Evolutionary conservation across 2,113 vertebrate genomes (phyloP), one percentile per base, ranked within the genome.

Genomic region (Hippocampus mohnikei): DNA sequence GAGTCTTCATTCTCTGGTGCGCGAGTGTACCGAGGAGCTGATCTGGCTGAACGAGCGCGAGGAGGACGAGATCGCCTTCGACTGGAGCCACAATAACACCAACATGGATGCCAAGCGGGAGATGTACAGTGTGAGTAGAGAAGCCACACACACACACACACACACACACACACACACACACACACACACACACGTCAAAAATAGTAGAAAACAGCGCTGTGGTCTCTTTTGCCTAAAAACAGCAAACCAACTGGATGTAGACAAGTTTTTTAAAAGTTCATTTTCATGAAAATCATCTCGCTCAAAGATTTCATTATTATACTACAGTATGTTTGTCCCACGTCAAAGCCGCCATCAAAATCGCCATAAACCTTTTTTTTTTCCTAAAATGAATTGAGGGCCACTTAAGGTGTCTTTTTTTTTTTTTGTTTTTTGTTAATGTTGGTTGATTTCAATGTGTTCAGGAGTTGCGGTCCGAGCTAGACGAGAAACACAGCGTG

Each of bases 21-120:
- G 93, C 5, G 91, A 88, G 67, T 96, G 96, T 85, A 99, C 97
- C 0, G 91, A 95, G 20, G 95, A 99, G 86, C 93, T 99, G 76
- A 98, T 99, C 76, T 99, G 98, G 98, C 92, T 99, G 79, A 99
- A 99, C 21, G 96, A 98, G 91, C 94, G 94, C 79, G 97, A 99
- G 87, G 97, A 99, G 86, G 96, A 99, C 84, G 98, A 99, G 53
- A 91, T 99, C 64, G 95, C 97, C 60, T 99, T 91, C 7, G 97
- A 99, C 90, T 99, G 97, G 97, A 97, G 97, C 20, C 94, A 98
- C 84, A 91, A 72, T 83, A 99, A 98, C 90, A 82, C 92, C 41
- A 94, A 92, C 85, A 94, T 96, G 66, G 88, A 90, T 41, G 89
- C 94, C 84, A 99, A 99, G 90, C 95, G 76, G 81, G 94, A 94